Percentiles rank a stretch among this genome's conserved stretches.
Conservation (phyloP, 2,113 vertebrate species). For the Junco hyemalis region DNA sequence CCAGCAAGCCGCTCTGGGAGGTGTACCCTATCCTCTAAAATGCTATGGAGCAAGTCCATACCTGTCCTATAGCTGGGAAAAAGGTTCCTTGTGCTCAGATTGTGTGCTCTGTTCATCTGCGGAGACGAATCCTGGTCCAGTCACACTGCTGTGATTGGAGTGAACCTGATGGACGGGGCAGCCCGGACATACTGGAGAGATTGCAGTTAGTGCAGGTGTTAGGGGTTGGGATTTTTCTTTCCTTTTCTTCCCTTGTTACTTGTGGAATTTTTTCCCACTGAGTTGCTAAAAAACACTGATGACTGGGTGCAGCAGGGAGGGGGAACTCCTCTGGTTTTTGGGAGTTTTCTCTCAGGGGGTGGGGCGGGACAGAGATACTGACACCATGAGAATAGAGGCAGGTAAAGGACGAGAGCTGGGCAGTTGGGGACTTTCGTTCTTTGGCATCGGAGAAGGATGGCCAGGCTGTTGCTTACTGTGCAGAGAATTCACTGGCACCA, state of each 20-base stretch:
- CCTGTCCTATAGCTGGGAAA: rapidly evolving
- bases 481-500: neutral
- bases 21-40: neutral
- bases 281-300: neutral
- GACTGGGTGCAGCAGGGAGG: neutral
- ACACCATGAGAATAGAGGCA: neutral
- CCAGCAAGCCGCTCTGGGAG: neutral
- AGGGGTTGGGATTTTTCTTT: neutral
- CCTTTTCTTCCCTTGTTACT: neutral
- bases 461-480: neutral
- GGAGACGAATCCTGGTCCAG: neutral
- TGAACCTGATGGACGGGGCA: neutral
- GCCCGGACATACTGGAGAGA: neutral
- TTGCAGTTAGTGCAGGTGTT: neutral
- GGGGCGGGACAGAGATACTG: neutral
- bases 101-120: neutral
- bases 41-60: rapidly evolving
- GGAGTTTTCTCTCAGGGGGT: neutral
- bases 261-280: neutral
- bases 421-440: neutral
- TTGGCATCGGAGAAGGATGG: neutral
- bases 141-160: neutral
- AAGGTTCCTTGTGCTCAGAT: neutral
- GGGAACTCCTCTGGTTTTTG: neutral
- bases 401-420: neutral